Evolutionary conservation across 2,888 invertebrate genomes (phyloP), one percentile per base, ranked within the genome.

Genomic region (Electrophaes corylata): DNA sequence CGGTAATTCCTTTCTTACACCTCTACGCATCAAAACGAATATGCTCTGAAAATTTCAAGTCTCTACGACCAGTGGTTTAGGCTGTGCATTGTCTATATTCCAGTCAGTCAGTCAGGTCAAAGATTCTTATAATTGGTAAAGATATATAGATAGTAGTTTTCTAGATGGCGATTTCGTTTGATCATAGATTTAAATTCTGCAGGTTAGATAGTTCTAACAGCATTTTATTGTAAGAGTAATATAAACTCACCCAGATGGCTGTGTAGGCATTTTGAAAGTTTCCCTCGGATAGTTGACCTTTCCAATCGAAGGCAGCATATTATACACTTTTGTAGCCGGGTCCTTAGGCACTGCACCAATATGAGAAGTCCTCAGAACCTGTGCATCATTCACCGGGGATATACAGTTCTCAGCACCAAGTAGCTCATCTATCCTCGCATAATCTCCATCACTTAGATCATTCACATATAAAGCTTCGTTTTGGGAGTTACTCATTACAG

Each of bases 401-500:
- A 91, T 73, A 70, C 91, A 89, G 61, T 91, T 91, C 76, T 89
- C 89, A 0, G 85, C 75, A 2, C 91, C 88, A 4, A 91, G 67
- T 54, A 91, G 64, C 66, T 91, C 90, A 19, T 92, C 91, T 50
- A 92, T 91, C 35, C 89, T 80, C 2, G 91, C 91, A 29, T 91
- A 92, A 44, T 91, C 92, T 29, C 87, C 91, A 11, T 91, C 91
- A 43, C 76, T 79, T 0, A 89, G 79, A 60, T 90, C 90, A 19
- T 90, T 90, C 0, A 86, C 87, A 54, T 92, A 91, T 51, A 91
- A 70, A 2, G 78, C 90, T 61, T 91, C 91, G 60, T 91, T 91
- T 67, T 90, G 89, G 0, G 88, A 90, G 61, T 91, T 91, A 60
- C 89, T 89, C 88, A 91, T 91, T 8, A 89, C 88, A 12, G 78